Conservation (phyloP, 1,140 invertebrate species). For the Drosophila suzukii region DNA sequence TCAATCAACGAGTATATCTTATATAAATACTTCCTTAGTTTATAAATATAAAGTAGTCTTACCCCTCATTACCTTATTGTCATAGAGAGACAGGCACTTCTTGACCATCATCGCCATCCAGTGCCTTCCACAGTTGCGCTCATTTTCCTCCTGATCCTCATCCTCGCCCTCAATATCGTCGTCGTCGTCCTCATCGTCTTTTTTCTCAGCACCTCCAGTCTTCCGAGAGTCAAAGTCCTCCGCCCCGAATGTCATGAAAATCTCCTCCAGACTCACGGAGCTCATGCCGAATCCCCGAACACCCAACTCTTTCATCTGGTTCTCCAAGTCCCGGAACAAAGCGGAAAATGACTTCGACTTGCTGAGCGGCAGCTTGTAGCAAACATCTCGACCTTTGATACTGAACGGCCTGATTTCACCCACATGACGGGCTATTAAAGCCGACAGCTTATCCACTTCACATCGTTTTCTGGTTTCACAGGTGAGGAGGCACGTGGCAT, state of each 20-base stretch:
- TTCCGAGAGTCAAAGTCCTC: slow-evolving; percentile 1
- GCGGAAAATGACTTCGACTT: neutral
- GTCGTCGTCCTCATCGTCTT: neutral
- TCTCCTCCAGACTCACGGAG: slow-evolving; percentile 96
- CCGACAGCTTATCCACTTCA: slow-evolving; percentile 10
- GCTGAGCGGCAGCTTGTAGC: slow-evolving; percentile 15
- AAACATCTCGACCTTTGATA: slow-evolving; percentile 12
- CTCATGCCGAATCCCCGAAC: slow-evolving; percentile 91
- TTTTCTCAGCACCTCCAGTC: slow-evolving; percentile 1
- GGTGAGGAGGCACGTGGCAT: slow-evolving; percentile 69
- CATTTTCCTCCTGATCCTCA: neutral
- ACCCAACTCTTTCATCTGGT: neutral
- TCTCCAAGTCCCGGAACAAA: slow-evolving; percentile 30
- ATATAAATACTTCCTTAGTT: too few species aligned
- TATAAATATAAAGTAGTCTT: neutral
- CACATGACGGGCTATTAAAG: slow-evolving; percentile 14
- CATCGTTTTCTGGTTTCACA: slow-evolving; percentile 21
- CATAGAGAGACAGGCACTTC: neutral
- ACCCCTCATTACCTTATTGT: slow-evolving; percentile 1
- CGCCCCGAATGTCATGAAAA: slow-evolving; percentile 83
- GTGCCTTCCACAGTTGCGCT: neutral
- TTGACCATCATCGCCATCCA: slow-evolving; percentile 26
- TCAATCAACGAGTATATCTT: too few species aligned
- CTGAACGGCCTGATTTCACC: neutral
- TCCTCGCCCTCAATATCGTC: neutral